Evolutionary conservation across 2,888 invertebrate species (phyloP).

Genomic region (Neria commutata): DNA sequence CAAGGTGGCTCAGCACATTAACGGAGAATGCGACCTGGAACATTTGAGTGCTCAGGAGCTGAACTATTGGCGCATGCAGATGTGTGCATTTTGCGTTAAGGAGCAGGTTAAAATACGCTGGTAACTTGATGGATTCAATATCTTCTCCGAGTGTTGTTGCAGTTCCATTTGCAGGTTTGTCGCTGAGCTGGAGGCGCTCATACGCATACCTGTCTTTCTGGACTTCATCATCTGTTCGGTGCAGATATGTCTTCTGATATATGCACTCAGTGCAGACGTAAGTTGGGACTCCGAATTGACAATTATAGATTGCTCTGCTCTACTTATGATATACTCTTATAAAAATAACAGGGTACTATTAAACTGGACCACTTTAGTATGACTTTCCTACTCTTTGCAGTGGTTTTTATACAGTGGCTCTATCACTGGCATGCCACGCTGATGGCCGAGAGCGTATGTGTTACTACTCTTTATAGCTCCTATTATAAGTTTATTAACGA

Average conservation of each 20-base stretch:
- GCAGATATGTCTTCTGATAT: slow-evolving; percentile 51
- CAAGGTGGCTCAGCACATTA: neutral
- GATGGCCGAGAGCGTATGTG: slow-evolving; percentile 41
- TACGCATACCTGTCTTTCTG: slow-evolving; percentile 47
- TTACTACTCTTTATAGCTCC: neutral
- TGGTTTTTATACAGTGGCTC: slow-evolving; percentile 45
- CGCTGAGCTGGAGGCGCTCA: slow-evolving; percentile 37
- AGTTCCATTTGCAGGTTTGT: slow-evolving; percentile 30
- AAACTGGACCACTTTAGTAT: slow-evolving; percentile 49
- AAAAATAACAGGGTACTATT: slow-evolving; percentile 40
- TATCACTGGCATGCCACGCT: slow-evolving; percentile 56
- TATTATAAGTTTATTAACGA: too few relatives aligned
- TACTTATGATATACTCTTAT: neutral
- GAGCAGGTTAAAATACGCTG: slow-evolving; percentile 46
- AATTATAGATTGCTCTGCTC: too few relatives aligned
- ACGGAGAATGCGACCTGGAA: slow-evolving; percentile 7
- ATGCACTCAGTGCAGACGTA: slow-evolving; percentile 42
- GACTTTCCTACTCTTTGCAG: slow-evolving; percentile 44
- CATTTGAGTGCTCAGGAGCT: slow-evolving; percentile 15
- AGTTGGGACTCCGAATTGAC: too few relatives aligned
- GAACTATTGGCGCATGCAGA: slow-evolving; percentile 34
- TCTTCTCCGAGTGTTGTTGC: too few relatives aligned
- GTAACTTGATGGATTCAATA: too few relatives aligned
- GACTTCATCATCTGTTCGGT: slow-evolving; percentile 53
- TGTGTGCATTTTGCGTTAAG: slow-evolving; percentile 39